Conservation (phyloP, 1,140 invertebrate species). For the Tetranychus cinnabarinus region DNA sequence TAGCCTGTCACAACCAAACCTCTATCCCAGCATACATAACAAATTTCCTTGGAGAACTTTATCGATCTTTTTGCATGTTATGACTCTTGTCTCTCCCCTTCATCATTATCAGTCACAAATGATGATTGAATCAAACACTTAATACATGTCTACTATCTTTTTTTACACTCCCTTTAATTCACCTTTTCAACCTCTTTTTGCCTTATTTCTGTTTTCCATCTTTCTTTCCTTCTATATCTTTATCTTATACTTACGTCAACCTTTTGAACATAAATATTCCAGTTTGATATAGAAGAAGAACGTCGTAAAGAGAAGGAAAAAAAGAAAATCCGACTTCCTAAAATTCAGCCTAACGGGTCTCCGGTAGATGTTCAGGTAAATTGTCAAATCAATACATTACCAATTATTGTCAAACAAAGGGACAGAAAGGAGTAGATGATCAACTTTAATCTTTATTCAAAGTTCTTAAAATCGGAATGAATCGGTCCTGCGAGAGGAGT, state of each 20-base stretch:
- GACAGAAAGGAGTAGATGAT: not conserved
- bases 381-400: not conserved
- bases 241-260: not conserved
- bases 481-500: too few species aligned
- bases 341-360: slow-evolving; percentile 1
- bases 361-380: slow-evolving; percentile 1
- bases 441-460: not conserved
- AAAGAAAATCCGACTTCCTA: slow-evolving; percentile 9
- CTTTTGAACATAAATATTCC: not conserved
- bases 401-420: not conserved
- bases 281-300: slow-evolving; percentile 18
- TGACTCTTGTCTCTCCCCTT: not conserved
- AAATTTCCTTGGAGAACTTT: not conserved
- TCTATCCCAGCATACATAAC: not conserved
- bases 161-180: not conserved
- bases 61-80: too few species aligned
- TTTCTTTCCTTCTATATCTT: not conserved
- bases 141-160: too few species aligned
- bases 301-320: slow-evolving; percentile 19
- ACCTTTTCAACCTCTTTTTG: too few species aligned
- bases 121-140: too few species aligned
- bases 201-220: too few species aligned
- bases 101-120: not conserved
- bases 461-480: too few species aligned
- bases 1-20: too few species aligned